Percentiles rank a stretch among this genome's conserved stretches.
These are phyloP conservation scores for Botia kubotai DNA, from an alignment of 2,797 vertebrate species.

Conservation along the genomic window DNA sequence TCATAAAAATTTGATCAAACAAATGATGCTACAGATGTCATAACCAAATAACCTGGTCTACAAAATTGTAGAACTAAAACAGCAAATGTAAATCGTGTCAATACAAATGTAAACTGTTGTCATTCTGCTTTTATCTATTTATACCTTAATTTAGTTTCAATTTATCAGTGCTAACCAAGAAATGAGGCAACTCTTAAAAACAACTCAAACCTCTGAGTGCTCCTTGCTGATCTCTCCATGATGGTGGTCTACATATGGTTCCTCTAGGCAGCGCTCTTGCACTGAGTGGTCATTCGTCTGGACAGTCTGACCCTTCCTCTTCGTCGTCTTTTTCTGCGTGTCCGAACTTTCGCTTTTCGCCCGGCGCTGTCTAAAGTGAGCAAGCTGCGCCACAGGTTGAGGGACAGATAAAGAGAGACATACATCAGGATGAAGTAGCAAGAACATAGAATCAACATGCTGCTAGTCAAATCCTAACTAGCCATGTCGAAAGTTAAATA, in stretches of 20 bases:
- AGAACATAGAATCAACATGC: slow-evolving; percentile 78
- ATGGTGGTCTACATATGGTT: slow-evolving; percentile 31
- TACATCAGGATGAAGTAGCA: slow-evolving; percentile 88
- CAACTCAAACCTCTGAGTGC: slow-evolving; percentile 69
- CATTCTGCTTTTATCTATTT: too few species aligned
- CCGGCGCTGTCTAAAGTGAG: slow-evolving; percentile 89
- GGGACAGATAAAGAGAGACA: slow-evolving; percentile 83
- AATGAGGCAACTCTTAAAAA: neutral
- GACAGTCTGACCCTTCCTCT: slow-evolving; percentile 89
- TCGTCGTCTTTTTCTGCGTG: slow-evolving; percentile 89
- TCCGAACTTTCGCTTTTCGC: slow-evolving; percentile 82
- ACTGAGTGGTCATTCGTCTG: slow-evolving; percentile 78
- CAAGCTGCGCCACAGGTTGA: slow-evolving; percentile 91
- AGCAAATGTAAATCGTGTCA: too few species aligned
- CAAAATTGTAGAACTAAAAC: too few species aligned
- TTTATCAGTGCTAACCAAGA: neutral
- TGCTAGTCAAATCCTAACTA: slow-evolving; percentile 10
- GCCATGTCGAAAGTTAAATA: slow-evolving; percentile 8
- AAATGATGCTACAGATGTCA: too few species aligned
- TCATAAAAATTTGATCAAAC: too few species aligned
- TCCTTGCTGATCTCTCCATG: slow-evolving; percentile 54
- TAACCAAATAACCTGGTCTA: too few species aligned
- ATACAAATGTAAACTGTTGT: too few species aligned
- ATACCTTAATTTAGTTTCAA: too few species aligned
- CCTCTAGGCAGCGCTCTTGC: slow-evolving; percentile 79